Evolutionary conservation across 1,140 invertebrate genomes (phyloP), one percentile per base, ranked within the genome.

Genomic region (Heliothis subflexa): DNA sequence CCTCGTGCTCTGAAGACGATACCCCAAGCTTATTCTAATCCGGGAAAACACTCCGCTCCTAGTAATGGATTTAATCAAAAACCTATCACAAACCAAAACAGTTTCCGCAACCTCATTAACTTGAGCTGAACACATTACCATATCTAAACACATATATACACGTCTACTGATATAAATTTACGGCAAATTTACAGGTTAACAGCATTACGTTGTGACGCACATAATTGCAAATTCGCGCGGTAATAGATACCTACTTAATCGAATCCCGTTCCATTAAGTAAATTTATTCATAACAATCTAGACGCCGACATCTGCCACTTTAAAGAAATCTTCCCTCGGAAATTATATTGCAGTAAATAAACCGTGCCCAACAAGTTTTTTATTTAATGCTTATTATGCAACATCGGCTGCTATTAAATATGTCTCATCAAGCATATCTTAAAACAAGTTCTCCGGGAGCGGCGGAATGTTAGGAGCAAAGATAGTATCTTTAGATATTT

Each of bases 211-310:
- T 18, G 47, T 54, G 57, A 28, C 45, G 61, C 57, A 71, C 57
- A 49, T 76, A 72, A 80, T 76, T 76, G 73, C 54, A 33, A 80
- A 80, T 80, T 66, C 49, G 57, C 54, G 54, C 66, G 54, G 66
- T 80, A 80, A 80, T 70, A 77, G 79, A 80, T 77, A 72, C 55
- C 66, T 64, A 76, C 73, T 72, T 62, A 80, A 80, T 80, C 73
- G 79, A 80, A 80, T 77, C 66, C 62, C 66, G 33, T 77, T 52
- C 66, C 45, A 74, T 75, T 75, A 79, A 28, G 52, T 50, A 79
- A 79, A 79, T 76, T 80, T 76, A 80, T 76, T 80, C 79, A 80
- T 80, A 77, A 72, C 64, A 62, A 77, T 18, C 72, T 61, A 52
- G 45, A 33, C 47, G 28, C 77, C 61, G 72, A 62, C 61, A 70